Base-by-base conservation (phyloP, 2,888 invertebrate species). In the Eueremaeus valkanovi region DNA sequence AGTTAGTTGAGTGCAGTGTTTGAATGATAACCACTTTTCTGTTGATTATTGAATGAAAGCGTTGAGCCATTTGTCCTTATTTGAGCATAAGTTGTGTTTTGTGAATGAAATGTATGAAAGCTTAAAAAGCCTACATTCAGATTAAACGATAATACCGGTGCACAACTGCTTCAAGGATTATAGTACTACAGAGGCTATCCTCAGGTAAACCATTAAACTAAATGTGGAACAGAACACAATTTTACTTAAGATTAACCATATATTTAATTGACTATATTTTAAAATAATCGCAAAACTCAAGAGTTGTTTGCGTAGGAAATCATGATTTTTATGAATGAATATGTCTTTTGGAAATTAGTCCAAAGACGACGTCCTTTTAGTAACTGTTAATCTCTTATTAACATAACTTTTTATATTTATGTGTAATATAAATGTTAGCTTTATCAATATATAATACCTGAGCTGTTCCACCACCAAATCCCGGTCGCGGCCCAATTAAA, bases 81-180 rank as follows among this genome's bases (percentile, higher is more conserved):
- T 42, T 68, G 68, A 42, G 16, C 68, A 68, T 68, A 42, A 68
- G 18, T 68, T 63, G 42, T 42, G 3, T 68, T 68, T 68, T 68
- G n/a, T 68, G 68, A 68, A 68, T 68, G 68, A 68, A 68, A 63
- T 2, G 18, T 33, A 13, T 33, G 55, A n/a, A n/a, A n/a, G n/a
- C 18, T 18, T 6, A 36, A 36, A 63, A 63, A 63, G 29, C 33
- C 63, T 33, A 63, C 33, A 21, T 8, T 18, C 1, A 63, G 63
- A 63, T 63, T n/a, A 63, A 36, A 2, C 21, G 63, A 63, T 63
- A 63, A 61, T 61, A 58, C 13, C 13, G 33, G n/a, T 68, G 42
- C 24, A 68, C 24, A 40, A 68, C 68, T 42, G 40, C 68, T 68
- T 68, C 68, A 68, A 68, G 68, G 68, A 68, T 68, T 68, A 68